phyloP scores from a whole-genome alignment of 2,888 invertebrate species.

The Drosophila meridiana region DNA sequence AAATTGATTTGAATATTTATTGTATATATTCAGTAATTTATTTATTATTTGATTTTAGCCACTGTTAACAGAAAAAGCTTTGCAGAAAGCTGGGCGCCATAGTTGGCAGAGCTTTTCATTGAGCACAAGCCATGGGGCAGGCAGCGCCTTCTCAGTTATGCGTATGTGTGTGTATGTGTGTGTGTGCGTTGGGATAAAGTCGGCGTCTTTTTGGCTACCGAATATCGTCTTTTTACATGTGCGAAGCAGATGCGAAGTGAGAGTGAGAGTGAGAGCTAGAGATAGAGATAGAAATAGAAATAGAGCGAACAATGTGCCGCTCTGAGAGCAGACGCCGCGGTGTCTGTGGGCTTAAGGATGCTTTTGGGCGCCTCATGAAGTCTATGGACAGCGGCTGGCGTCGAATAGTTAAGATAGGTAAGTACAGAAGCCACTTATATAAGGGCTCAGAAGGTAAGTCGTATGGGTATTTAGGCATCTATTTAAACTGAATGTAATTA shows the following conservation, averaged over 20 bases:
- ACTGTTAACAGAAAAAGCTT: constrained; percentile 45
- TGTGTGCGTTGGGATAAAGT: constrained; percentile 25
- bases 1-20: too few relatives aligned
- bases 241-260: constrained; percentile 5
- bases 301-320: constrained; percentile 3
- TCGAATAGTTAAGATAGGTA: constrained; percentile 12
- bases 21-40: background rate
- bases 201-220: constrained; percentile 56
- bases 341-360: constrained; percentile 58
- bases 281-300: background rate
- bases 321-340: constrained; percentile 60
- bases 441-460: background rate
- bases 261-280: background rate
- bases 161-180: constrained; percentile 3
- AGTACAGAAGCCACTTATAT: constrained; percentile 6
- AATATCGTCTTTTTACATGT: constrained; percentile 23
- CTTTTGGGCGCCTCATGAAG: constrained; percentile 12
- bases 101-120: constrained; percentile 66
- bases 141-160: constrained; percentile 34
- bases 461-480: background rate
- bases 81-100: constrained; percentile 43
- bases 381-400: constrained; percentile 21
- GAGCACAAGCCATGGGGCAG: constrained; percentile 65
- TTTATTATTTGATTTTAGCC: background rate
- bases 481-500: background rate